Conservation (phyloP, 2,797 vertebrate genomes). For the Trachops cirrhosus region DNA sequence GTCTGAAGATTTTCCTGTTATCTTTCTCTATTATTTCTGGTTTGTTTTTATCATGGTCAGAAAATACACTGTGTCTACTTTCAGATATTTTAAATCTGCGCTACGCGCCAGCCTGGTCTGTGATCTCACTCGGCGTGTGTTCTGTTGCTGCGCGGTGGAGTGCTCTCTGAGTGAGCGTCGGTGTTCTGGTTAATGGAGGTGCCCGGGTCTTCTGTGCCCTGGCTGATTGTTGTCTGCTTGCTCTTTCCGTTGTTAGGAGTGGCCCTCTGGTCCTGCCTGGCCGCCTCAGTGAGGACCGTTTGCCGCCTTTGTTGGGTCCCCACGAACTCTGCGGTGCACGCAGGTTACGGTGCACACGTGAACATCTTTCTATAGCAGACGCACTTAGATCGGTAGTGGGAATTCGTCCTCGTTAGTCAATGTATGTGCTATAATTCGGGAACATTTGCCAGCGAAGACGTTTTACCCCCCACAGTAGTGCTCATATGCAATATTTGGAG, state of each 20-base stretch:
- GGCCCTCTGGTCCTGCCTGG: neutral
- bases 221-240: neutral
- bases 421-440: neutral
- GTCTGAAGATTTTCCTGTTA: no score
- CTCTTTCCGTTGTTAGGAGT: neutral
- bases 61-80: no score
- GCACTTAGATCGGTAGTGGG: neutral
- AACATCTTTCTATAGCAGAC: neutral
- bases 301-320: neutral
- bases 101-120: no score
- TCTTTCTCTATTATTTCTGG: no score
- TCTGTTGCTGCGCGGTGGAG: no score
- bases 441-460: neutral
- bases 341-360: neutral
- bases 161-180: fast-evolving
- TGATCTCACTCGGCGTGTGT: no score
- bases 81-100: no score
- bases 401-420: neutral
- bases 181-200: no score
- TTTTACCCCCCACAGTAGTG: neutral
- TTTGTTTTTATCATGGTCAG: no score
- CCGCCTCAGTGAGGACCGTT: neutral
- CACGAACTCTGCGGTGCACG: neutral
- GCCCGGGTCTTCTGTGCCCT: no score
- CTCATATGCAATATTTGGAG: neutral